Evolutionary conservation across 2,113 vertebrate species (phyloP), one percentile per base, ranked within the genome.

Genomic region (Mobula birostris): DNA sequence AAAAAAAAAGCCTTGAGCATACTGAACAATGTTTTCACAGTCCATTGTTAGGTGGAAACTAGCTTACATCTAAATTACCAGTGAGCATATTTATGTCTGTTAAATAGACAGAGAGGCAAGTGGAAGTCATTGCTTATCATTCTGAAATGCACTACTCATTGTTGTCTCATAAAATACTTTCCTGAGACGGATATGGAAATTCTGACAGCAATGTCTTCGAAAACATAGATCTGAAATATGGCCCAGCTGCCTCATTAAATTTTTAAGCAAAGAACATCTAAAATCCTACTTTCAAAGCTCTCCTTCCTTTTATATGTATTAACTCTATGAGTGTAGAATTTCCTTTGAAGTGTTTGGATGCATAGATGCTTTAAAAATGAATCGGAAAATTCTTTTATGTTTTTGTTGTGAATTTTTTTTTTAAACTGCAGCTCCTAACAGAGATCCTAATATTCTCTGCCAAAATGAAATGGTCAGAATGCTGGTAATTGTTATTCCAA

Each of bases 171-270:
- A 93, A 93, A 76, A 29, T 48, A 76, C 40, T 76, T 48, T 36
- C 1, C 21, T 56, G 24, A 9, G 9, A 70, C 74, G 68, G 24
- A 56, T 66, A 56, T 56, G 21, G 36, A 93, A 93, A 76, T 74
- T 72, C 91, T 93, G 91, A 76, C 91, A 74, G 91, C 36, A 66
- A 76, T 76, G 19, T 93, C 91, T 93, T 56, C 70, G 7, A 76
- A 74, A 93, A 93, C 24, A 93, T 93, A 93, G 68, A 48, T 74
- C 91, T 93, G 70, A 93, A 93, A 76, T 93, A 74, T 74, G 21
- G 70, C 91, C 40, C 36, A 19, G 91, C 21, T 74, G 36, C 70
- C 19, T 93, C 91, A 93, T 93, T 93, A 93, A 93, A 74, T 93
- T 90, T 93, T 93, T 93, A 74, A 93, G 91, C 91, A 93, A 74